A percentile compares a stretch with the other conserved stretches of the same genome.
phyloP scores from a whole-genome alignment of 2,797 vertebrate genomes.

The Gobio occitaniae region DNA sequence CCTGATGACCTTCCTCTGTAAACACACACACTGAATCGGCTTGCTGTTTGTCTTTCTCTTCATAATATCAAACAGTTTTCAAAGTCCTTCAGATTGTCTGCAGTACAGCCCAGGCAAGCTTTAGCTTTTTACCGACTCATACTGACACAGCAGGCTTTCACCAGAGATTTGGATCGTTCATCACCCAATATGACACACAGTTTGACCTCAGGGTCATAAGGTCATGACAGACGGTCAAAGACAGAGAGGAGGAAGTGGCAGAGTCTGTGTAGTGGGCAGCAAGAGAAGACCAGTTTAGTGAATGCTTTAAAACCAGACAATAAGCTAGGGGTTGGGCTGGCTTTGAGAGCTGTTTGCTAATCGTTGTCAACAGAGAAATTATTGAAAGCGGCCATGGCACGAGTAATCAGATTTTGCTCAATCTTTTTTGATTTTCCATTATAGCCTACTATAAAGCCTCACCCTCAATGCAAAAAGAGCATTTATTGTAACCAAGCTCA shows the following conservation, averaged over 20 bases:
- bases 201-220: constrained; percentile 46
- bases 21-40: constrained; percentile 37
- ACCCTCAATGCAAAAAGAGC: background rate
- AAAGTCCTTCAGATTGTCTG: constrained; percentile 1
- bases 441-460: background rate
- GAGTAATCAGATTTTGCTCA: background rate
- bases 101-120: constrained; percentile 1
- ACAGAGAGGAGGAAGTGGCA: constrained; percentile 20
- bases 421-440: background rate
- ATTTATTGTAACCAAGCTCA: background rate
- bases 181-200: constrained; percentile 31
- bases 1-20: constrained; percentile 12
- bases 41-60: constrained; percentile 17
- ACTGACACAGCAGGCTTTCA: constrained; percentile 20
- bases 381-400: background rate
- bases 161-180: background rate
- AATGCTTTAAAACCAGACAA: constrained; percentile 27
- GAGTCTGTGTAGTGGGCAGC: constrained; percentile 47
- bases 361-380: constrained; percentile 57
- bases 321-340: constrained; percentile 52
- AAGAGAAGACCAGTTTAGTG: constrained; percentile 41
- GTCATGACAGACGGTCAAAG: constrained; percentile 39
- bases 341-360: constrained; percentile 66
- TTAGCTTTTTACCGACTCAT: constrained; percentile 18
- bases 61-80: background rate